Conservation (phyloP, 2,888 invertebrate genomes). For the Perithous albicinctus region DNA sequence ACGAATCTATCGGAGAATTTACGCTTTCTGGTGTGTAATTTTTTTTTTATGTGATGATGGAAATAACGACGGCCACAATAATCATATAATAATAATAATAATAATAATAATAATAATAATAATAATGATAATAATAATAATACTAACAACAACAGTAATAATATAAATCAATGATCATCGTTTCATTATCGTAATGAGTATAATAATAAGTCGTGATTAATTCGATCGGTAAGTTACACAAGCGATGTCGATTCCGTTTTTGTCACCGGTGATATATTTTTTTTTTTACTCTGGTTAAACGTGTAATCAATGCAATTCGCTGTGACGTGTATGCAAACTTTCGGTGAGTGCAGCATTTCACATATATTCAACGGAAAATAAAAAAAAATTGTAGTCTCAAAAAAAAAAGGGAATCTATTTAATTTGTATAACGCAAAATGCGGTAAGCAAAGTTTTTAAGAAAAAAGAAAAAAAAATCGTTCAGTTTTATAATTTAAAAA, state of each 20-base stretch:
- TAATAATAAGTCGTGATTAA: conserved; percentile 72
- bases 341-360: neutral
- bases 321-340: neutral
- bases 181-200: conserved; percentile 64
- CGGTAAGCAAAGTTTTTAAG: conserved; percentile 9
- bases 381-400: conserved; percentile 33
- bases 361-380: conserved; percentile 30
- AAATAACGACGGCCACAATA: conserved; percentile 57
- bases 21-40: conserved; percentile 14
- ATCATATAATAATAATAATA: conserved; percentile 61
- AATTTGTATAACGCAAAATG: conserved; percentile 28
- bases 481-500: conserved; percentile 47
- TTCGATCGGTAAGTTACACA: conserved; percentile 73
- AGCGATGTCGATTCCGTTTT: conserved; percentile 56
- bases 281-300: conserved; percentile 65
- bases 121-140: conserved; percentile 67
- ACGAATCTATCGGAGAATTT: conserved; percentile 10
- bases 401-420: conserved; percentile 24
- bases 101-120: conserved; percentile 66
- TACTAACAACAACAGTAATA: conserved; percentile 65
- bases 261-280: conserved; percentile 72
- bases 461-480: conserved; percentile 29
- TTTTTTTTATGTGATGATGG: conserved; percentile 46
- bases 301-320: conserved; percentile 31
- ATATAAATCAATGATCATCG: conserved; percentile 63